Conservation (phyloP, 2,888 invertebrate genomes). For the Cyclophora albipunctata region DNA sequence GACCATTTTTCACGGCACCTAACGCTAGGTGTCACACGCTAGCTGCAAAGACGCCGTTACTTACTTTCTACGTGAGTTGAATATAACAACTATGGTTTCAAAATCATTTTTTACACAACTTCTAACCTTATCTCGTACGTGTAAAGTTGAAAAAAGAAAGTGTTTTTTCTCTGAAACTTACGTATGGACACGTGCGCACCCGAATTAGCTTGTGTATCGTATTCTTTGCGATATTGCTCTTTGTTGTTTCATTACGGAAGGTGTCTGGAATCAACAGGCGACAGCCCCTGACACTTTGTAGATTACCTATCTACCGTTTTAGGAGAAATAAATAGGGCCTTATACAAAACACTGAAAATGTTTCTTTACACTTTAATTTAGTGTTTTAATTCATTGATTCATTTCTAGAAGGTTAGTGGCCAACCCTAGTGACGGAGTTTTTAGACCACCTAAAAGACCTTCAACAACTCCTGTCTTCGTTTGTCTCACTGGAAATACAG, state of each 20-base stretch:
- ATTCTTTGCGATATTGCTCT: conserved; percentile 30
- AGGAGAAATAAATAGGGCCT: too few relatives aligned
- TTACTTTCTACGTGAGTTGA: conserved; percentile 55
- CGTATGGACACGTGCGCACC: conserved; percentile 30
- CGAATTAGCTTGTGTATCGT: conserved; percentile 48
- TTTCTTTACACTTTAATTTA: too few relatives aligned
- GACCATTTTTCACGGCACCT: conserved; percentile 72
- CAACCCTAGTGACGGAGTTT: too few relatives aligned
- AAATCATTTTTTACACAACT: conserved; percentile 18
- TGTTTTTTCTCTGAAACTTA: conserved; percentile 12
- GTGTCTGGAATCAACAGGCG: conserved; percentile 24
- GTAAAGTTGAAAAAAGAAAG: conserved; percentile 1
- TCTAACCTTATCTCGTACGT: conserved; percentile 1
- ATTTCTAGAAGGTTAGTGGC: too few relatives aligned
- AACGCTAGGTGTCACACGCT: conserved; percentile 64
- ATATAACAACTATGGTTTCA: conserved; percentile 40
- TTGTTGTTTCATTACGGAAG: conserved; percentile 30
- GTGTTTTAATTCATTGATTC: too few relatives aligned
- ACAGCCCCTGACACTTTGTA: conserved; percentile 12
- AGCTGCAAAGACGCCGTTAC: conserved; percentile 64
- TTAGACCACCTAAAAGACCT: too few relatives aligned
- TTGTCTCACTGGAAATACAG: too few relatives aligned
- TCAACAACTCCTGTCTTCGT: too few relatives aligned
- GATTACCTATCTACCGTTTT: background rate
- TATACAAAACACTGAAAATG: too few relatives aligned